Evolutionary conservation across 1,140 invertebrate species (phyloP), one percentile per base, ranked within the genome.

Genomic region (Trichonephila inaurata): DNA sequence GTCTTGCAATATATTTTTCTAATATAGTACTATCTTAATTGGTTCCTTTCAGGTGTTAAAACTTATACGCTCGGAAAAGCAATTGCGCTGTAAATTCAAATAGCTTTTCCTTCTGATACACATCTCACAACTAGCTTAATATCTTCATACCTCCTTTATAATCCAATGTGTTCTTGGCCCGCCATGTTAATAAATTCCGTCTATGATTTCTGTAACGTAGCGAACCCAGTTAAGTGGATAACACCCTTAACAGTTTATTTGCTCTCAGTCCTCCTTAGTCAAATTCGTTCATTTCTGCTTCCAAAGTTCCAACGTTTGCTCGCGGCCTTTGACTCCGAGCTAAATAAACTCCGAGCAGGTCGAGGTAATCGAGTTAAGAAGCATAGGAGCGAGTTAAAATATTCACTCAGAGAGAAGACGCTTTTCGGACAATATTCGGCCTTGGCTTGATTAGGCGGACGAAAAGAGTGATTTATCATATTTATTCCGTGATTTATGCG

Each of bases 351-450:
- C 19, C 10, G 82, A 60, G 10, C 21, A 58, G 51, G 40, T 83
- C n/a, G 40, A 51, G 19, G 21, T 83, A 83, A 83, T 60, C 21
- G 82, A 83, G 82, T 83, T 83, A 83, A 51, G 82, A 83, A 83
- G n/a, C 44, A 58, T 19, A 58, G 40, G 10, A 10, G 19, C 40
- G 51, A 60, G 24, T 58, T 83, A 51, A 83, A 58, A 58, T 83
- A 28, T 60, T 83, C 82, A n/a, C 19, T 51, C 21, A 16, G 28
- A 2, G 69, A 33, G 69, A 33, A 8, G 69, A 24, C 21, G 66
- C n/a, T 33, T 14, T 33, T 77, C 28, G 69, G 24, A 77, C 24
- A 18, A 28, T 16, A 24, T 4, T 51, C 51, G 51, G 51, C 51
- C 51, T 51, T 51, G 51, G 69, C 28, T 77, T 77, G 21, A 69